phyloP scores from a whole-genome alignment of 2,797 vertebrate genomes.

The Linurgus olivaceus region DNA sequence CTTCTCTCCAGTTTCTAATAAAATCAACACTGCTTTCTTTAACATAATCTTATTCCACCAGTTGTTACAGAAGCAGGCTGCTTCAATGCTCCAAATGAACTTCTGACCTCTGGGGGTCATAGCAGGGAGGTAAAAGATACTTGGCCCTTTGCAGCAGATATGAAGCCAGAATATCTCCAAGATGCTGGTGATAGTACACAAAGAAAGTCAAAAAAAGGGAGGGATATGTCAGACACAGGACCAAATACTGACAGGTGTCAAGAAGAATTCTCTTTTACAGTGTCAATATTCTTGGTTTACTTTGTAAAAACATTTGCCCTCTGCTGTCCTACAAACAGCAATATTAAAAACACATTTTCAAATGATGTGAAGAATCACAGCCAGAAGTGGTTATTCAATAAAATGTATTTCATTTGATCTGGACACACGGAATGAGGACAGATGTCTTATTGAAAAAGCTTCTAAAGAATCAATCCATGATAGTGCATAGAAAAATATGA shows the following conservation, averaged over 20 bases:
- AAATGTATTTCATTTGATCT: neutral
- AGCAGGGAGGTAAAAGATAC: neutral
- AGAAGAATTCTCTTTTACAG: neutral
- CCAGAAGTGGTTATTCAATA: neutral
- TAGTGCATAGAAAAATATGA: neutral
- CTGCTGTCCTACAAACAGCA: neutral
- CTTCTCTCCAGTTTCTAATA: slow-evolving; percentile 4
- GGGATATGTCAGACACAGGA: neutral
- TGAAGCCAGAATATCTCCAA: neutral
- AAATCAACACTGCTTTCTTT: slow-evolving; percentile 16
- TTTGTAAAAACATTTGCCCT: neutral
- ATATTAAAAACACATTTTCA: slow-evolving; percentile 32
- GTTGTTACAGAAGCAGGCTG: neutral
- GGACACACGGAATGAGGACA: neutral
- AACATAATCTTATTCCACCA: neutral
- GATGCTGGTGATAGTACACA: neutral
- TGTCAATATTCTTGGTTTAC: neutral
- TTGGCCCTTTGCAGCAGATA: neutral
- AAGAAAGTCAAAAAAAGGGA: neutral
- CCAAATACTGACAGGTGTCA: neutral
- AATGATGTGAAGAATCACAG: neutral
- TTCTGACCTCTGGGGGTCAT: neutral
- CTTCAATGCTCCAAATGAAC: neutral
- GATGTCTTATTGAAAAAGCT: neutral
- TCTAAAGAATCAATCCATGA: neutral